Evolutionary conservation across 2,113 vertebrate genomes (phyloP).

Genomic region (Cyanocitta stelleri): DNA sequence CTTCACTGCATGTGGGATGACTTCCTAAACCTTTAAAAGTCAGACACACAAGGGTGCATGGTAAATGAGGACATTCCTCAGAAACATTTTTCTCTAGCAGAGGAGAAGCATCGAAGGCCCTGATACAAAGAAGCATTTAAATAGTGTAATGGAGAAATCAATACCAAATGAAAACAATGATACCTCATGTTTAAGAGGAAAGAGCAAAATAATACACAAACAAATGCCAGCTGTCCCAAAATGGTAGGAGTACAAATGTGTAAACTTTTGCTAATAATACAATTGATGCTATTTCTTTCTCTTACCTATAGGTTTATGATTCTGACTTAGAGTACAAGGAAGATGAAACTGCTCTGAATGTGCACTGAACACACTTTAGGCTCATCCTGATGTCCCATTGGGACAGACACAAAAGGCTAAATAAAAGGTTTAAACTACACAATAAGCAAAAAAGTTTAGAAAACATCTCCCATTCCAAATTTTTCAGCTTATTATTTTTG

Average conservation of each 20-base stretch:
- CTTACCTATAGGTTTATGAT: background rate
- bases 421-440: background rate
- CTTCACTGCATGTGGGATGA: background rate
- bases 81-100: background rate
- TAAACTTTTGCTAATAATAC: background rate
- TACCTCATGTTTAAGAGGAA: background rate
- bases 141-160: background rate
- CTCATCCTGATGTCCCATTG: background rate
- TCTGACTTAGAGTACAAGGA: background rate
- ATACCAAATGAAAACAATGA: background rate
- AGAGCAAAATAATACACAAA: background rate
- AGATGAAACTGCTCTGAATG: background rate
- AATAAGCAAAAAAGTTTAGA: background rate
- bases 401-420: background rate
- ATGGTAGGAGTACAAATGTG: background rate
- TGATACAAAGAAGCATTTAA: background rate
- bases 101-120: background rate
- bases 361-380: background rate
- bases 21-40: background rate
- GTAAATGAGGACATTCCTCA: background rate
- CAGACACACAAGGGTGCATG: background rate
- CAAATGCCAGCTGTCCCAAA: background rate
- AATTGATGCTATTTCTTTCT: background rate
- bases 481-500: background rate
- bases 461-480: background rate